Percentiles rank a stretch among this genome's conserved stretches.
Conservation (phyloP, 2,797 vertebrate genomes). For the Acrossocheilus fasciatus region DNA sequence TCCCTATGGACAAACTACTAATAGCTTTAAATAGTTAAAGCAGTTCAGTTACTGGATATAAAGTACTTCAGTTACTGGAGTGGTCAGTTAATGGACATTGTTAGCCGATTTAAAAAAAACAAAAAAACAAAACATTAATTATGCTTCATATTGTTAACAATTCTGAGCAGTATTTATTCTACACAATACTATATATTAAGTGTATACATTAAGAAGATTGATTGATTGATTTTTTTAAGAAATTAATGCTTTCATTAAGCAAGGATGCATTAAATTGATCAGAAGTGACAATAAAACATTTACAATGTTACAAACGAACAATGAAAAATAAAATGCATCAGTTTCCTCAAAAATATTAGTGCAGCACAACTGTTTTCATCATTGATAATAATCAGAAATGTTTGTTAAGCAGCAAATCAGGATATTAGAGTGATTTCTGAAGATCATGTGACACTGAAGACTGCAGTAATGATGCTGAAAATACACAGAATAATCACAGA, state of each 20-base stretch:
- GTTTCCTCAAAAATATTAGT: background rate
- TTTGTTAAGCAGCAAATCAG: background rate
- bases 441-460: background rate
- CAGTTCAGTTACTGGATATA: background rate
- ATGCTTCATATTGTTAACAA: too few species aligned
- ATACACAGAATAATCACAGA: background rate
- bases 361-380: background rate
- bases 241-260: background rate
- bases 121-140: too few species aligned
- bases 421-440: background rate
- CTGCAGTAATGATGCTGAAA: background rate
- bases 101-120: too few species aligned
- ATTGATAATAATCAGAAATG: background rate
- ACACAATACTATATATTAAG: too few species aligned
- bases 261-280: background rate
- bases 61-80: too few species aligned
- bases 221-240: background rate
- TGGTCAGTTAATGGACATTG: too few species aligned
- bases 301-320: background rate
- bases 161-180: too few species aligned
- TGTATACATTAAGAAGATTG: too few species aligned
- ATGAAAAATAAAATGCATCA: background rate
- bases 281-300: background rate
- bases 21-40: conserved; percentile 3
- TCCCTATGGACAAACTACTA: conserved; percentile 1